Conservation (phyloP, 53 echinoderm and acorn worm genomes). For the Pentamera pediparva region DNA sequence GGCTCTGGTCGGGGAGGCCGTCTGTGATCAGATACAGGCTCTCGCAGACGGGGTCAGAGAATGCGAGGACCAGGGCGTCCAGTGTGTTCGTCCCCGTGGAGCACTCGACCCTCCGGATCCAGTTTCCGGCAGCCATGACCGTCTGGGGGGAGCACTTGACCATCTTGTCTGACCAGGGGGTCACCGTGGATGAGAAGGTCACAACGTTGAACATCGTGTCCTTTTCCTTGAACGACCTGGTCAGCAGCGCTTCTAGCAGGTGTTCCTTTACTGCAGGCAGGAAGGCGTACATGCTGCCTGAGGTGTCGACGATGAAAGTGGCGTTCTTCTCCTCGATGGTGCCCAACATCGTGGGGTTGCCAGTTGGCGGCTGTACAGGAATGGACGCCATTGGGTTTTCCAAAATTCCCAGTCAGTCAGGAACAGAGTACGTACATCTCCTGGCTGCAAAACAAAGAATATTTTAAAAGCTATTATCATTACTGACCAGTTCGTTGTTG, state of each 20-base stretch:
- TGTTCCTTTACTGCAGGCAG: constrained; percentile 75
- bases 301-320: constrained; percentile 84
- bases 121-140: constrained; percentile 74
- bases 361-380: constrained; percentile 42
- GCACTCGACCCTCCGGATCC: constrained; percentile 69
- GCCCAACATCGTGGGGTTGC: constrained; percentile 84
- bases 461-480: too few species aligned
- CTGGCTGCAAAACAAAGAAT: too few species aligned
- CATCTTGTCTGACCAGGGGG: constrained; percentile 93
- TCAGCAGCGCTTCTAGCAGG: constrained; percentile 66
- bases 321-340: constrained; percentile 78
- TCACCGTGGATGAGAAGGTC: constrained; percentile 67
- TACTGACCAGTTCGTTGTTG: too few species aligned
- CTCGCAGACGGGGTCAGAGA: constrained; percentile 69
- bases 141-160: constrained; percentile 92
- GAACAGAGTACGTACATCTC: too few species aligned
- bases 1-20: constrained; percentile 85
- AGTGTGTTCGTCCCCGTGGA: constrained; percentile 81
- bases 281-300: constrained; percentile 82
- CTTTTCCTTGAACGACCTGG: constrained; percentile 56
- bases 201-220: constrained; percentile 87
- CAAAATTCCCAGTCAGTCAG: too few species aligned
- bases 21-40: constrained; percentile 84
- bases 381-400: constrained; percentile 41
- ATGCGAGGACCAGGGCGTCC: constrained; percentile 72